Evolutionary conservation across 1,140 invertebrate species (phyloP).

Genomic region (Stegodyphus dumicola): DNA sequence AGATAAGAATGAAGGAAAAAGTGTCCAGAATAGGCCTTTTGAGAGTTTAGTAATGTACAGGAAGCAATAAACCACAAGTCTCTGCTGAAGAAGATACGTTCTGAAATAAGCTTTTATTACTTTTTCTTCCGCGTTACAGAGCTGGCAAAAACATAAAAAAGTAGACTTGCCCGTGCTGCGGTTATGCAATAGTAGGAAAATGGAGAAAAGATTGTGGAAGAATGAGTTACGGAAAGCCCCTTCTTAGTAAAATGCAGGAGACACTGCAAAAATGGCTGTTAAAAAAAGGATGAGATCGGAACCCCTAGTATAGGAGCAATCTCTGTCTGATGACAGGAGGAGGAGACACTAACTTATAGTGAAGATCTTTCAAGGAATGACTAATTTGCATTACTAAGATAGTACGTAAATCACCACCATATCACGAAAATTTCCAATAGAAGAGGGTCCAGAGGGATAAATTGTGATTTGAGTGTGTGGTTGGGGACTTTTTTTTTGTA

Average conservation of each 20-base stretch:
- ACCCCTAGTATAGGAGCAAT: background rate
- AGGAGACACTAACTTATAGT: constrained; percentile 20
- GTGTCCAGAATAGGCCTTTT: background rate
- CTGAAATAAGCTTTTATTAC: background rate
- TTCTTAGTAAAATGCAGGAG: constrained; percentile 5
- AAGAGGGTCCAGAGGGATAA: background rate
- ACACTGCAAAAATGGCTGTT: constrained; percentile 20
- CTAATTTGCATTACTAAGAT: constrained; percentile 59
- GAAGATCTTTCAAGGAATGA: constrained; percentile 37
- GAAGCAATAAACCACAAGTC: constrained; percentile 54
- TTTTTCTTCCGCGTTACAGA: background rate
- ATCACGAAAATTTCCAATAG: constrained; percentile 14
- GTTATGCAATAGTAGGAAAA: constrained; percentile 38
- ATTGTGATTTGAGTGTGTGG: too few species aligned
- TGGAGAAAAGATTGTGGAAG: constrained; percentile 27
- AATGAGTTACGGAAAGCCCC: constrained; percentile 30
- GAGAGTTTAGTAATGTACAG: constrained; percentile 35
- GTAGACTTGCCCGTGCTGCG: constrained; percentile 20
- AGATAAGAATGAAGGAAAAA: constrained; percentile 29
- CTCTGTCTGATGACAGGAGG: constrained; percentile 42
- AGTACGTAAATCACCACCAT: constrained; percentile 51
- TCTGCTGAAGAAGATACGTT: constrained; percentile 50
- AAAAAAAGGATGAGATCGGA: constrained; percentile 35
- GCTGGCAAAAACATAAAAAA: background rate
- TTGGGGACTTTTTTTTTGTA: too few species aligned